A percentile compares a stretch with the other conserved stretches of the same genome.
These are phyloP conservation scores for Drosophila neocordata DNA, from an alignment of 1,140 invertebrate genomes.

Conservation along the genomic window DNA sequence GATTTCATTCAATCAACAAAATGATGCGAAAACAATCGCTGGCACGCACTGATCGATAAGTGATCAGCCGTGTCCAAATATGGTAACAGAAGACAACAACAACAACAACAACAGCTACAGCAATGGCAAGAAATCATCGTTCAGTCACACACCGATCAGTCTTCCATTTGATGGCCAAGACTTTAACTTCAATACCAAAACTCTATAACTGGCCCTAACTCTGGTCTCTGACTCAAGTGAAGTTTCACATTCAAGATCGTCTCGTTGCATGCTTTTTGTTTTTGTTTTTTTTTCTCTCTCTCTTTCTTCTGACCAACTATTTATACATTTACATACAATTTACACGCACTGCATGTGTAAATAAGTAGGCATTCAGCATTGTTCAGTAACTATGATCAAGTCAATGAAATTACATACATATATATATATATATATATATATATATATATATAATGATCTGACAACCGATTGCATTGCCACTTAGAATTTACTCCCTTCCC, in stretches of 20 bases:
- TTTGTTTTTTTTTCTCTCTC: too few species aligned
- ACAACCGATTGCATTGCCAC: constrained; percentile 2
- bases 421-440: background rate
- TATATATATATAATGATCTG: background rate
- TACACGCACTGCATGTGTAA: constrained; percentile 22
- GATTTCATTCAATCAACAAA: constrained; percentile 28
- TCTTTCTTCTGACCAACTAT: constrained; percentile 5
- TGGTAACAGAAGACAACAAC: constrained; percentile 9
- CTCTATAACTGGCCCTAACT: background rate
- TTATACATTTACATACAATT: constrained; percentile 20
- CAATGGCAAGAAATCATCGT: background rate
- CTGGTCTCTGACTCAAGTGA: background rate
- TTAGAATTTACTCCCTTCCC: background rate
- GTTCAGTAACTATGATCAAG: background rate
- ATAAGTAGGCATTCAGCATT: constrained; percentile 2
- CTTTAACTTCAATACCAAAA: background rate
- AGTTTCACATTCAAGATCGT: constrained; percentile 16
- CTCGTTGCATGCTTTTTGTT: constrained; percentile 1
- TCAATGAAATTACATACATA: constrained; percentile 4
- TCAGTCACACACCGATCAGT: constrained; percentile 19
- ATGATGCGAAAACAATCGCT: constrained; percentile 25
- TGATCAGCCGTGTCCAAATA: constrained; percentile 19
- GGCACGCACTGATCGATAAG: constrained; percentile 21
- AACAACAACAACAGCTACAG: too few species aligned
- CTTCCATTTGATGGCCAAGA: constrained; percentile 2